Percentiles rank a stretch among this genome's conserved stretches.
Evolutionary conservation across 1,140 invertebrate genomes (phyloP).

Genomic region (Cataglyphis hispanica): DNA sequence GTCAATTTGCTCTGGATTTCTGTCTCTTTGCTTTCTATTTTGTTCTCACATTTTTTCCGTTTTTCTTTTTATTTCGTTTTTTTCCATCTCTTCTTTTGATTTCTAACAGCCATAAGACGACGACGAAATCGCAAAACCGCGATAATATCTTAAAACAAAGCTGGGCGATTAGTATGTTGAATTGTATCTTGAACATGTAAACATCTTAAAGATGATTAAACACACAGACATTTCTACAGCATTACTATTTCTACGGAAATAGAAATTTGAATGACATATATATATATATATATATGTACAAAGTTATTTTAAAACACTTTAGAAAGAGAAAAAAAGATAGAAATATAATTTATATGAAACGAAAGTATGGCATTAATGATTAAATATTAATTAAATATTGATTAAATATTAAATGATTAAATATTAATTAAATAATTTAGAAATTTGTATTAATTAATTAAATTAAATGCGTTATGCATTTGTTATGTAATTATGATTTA

Average conservation of each 20-base stretch:
- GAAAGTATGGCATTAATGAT: background rate
- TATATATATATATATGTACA: background rate
- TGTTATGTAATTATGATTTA: slow-evolving; percentile 24
- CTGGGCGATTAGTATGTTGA: background rate
- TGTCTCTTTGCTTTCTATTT: slow-evolving; percentile 30
- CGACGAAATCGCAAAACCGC: background rate
- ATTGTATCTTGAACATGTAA: background rate
- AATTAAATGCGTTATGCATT: slow-evolving; percentile 8
- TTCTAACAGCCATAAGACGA: slow-evolving; percentile 25
- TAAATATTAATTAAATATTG: background rate
- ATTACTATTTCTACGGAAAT: background rate
- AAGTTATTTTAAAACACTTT: slow-evolving; percentile 14
- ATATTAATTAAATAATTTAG: background rate
- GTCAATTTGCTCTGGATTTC: slow-evolving; percentile 43
- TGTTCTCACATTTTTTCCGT: background rate
- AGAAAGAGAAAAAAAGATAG: background rate
- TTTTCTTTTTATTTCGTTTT: background rate
- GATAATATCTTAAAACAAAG: background rate
- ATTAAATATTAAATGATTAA: no score
- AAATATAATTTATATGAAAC: background rate
- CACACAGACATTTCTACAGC: background rate
- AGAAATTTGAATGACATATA: background rate
- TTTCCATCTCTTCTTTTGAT: slow-evolving; percentile 36
- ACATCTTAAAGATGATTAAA: background rate
- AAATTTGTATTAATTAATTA: background rate